Evolutionary conservation across 2,888 invertebrate genomes (phyloP), one percentile per base, ranked within the genome.

Genomic region (Malthinus flaveolus): DNA sequence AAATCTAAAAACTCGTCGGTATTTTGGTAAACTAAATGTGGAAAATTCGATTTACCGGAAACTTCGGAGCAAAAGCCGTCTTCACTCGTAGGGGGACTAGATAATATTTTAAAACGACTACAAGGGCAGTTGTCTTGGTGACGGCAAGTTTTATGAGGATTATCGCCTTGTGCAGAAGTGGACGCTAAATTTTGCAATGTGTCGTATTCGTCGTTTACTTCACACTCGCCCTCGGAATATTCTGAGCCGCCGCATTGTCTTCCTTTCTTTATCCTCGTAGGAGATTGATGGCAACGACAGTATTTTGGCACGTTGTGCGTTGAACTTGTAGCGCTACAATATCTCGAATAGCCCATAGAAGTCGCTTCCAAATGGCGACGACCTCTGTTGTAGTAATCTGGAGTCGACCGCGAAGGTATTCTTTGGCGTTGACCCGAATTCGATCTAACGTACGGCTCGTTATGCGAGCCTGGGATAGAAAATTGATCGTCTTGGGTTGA

Each of bases 11-110:
- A 78, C 37, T 77, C 75, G 7, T 76, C 75, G 10, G 71, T 74
- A 47, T 75, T 71, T 64, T 78, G 78, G 52, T 78, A 78, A 1
- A 76, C 74, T 12, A 79, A 65, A 31, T 75, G 73, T 6, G 59
- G 59, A 55, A 44, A 64, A 15, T 66, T 66, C 2, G 61, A 57
- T 6, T 62, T 57, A 32, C 37, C 49, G 4, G 65, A 64, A 9
- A 64, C 66, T 6, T 68, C 63, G 4, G 66, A 65, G 44, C 61
- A 65, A 37, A 59, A 58, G n/a, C 61, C 50, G 34, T 66, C 60
- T 10, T 68, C 64, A 61, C 46, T 39, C 36, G 3, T 48, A 45
- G 37, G 23, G 49, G 33, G 37, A 44, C 15, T 45, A 11, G 4
- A 23, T 1, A 47, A 47, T 32, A 48, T 32, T 39, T 54, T 36